These are phyloP conservation scores for Drepana falcataria DNA, from an alignment of 2,888 invertebrate species.

Conservation along the genomic window DNA sequence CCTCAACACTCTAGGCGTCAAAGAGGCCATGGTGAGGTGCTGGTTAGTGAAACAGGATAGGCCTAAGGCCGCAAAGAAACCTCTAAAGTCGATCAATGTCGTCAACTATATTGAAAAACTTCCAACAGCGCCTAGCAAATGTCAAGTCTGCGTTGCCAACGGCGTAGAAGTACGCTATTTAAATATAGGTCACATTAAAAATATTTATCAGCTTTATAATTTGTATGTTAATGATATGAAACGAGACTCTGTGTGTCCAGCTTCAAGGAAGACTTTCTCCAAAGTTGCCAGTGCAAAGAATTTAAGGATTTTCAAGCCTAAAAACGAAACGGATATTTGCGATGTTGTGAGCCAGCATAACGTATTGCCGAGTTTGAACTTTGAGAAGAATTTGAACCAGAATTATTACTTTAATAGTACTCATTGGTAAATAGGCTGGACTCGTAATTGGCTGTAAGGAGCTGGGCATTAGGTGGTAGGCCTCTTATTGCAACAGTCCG, in stretches of 20 bases:
- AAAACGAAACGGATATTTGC: slow-evolving; percentile 46
- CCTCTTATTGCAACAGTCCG: too few species aligned
- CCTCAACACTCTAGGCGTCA: slow-evolving; percentile 50
- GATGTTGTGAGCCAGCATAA: slow-evolving; percentile 43
- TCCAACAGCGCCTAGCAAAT: slow-evolving; percentile 41
- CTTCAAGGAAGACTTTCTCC: slow-evolving; percentile 54
- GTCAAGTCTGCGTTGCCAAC: slow-evolving; percentile 32
- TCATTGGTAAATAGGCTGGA: neutral
- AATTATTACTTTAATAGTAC: neutral
- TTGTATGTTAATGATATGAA: slow-evolving; percentile 41
- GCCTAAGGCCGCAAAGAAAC: slow-evolving; percentile 29
- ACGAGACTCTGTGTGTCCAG: slow-evolving; percentile 22
- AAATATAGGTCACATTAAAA: slow-evolving; percentile 38
- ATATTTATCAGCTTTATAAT: slow-evolving; percentile 45
- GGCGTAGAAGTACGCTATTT: slow-evolving; percentile 32
- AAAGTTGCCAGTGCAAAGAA: slow-evolving; percentile 41
- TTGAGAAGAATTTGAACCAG: slow-evolving; percentile 6
- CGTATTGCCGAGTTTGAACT: slow-evolving; percentile 14
- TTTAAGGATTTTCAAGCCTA: slow-evolving; percentile 50
- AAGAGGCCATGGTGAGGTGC: slow-evolving; percentile 52
- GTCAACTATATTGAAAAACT: slow-evolving; percentile 42
- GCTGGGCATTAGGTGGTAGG: too few species aligned
- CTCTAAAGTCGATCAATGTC: slow-evolving; percentile 42
- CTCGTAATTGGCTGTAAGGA: too few species aligned
- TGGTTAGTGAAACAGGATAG: slow-evolving; percentile 36